Evolutionary conservation across 2,797 vertebrate genomes (phyloP).

Genomic region (Galaxias olidus): DNA sequence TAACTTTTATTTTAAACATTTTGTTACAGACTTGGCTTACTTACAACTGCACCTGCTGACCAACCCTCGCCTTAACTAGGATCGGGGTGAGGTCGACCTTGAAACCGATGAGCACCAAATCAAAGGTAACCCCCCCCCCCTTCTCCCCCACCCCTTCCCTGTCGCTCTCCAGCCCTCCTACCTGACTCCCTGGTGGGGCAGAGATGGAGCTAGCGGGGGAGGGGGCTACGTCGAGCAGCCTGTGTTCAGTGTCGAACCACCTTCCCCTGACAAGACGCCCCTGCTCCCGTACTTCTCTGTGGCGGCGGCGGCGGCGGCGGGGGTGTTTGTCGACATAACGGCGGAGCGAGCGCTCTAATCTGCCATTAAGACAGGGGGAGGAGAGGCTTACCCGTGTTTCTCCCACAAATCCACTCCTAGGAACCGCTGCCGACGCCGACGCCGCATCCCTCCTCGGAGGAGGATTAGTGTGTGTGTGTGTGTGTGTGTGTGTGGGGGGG

Average conservation of each 20-base stretch:
- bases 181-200: conserved; percentile 15
- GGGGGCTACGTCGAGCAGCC: conserved; percentile 60
- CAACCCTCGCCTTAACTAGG: no score
- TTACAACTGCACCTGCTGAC: no score
- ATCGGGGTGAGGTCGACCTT: no score
- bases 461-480: conserved; percentile 56
- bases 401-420: conserved; percentile 77
- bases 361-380: conserved; percentile 70
- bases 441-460: conserved; percentile 59
- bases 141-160: no score
- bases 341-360: conserved; percentile 66
- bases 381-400: conserved; percentile 75
- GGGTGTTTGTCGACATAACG: conserved; percentile 69
- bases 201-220: conserved; percentile 57
- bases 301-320: conserved; percentile 33
- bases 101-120: no score
- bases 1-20: no score
- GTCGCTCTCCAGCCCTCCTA: no score
- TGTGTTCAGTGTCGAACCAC: conserved; percentile 48
- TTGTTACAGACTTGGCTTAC: no score
- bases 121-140: conserved; percentile 20
- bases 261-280: conserved; percentile 46
- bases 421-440: conserved; percentile 52
- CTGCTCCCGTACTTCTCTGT: conserved; percentile 61
- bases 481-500: neutral